Conservation (phyloP, 2,888 invertebrate genomes). For the Macrosiphum euphorbiae region DNA sequence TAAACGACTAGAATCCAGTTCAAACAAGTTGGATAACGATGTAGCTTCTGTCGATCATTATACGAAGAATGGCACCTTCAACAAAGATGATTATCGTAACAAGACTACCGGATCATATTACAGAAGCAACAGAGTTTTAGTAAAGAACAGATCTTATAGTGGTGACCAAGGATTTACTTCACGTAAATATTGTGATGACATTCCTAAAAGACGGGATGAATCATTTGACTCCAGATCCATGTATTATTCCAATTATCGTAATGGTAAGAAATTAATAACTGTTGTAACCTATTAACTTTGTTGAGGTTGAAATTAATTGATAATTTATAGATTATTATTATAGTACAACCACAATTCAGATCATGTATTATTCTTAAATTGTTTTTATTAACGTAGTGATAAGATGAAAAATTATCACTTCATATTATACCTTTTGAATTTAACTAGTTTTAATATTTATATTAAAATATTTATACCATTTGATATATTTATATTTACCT, state of each 20-base stretch:
- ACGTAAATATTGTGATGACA: slow-evolving; percentile 50
- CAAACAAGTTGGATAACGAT: slow-evolving; percentile 27
- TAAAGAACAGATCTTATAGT: slow-evolving; percentile 46
- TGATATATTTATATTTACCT: neutral
- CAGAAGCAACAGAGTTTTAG: slow-evolving; percentile 27
- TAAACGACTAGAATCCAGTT: slow-evolving; percentile 30
- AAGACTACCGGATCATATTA: slow-evolving; percentile 45
- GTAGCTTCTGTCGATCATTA: slow-evolving; percentile 28
- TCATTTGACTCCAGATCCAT: slow-evolving; percentile 40
- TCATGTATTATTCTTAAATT: neutral
- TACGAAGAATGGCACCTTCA: slow-evolving; percentile 43
- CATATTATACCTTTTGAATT: neutral
- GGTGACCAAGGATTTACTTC: slow-evolving; percentile 45
- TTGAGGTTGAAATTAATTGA: neutral
- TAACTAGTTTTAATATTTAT: neutral
- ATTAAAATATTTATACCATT: neutral
- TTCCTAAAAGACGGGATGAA: slow-evolving; percentile 53
- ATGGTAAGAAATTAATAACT: slow-evolving; percentile 36
- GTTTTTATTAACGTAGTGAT: neutral
- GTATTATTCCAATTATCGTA: slow-evolving; percentile 56
- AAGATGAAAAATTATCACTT: neutral
- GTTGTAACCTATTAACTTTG: neutral
- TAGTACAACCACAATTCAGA: neutral
- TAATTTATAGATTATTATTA: neutral
- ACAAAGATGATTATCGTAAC: slow-evolving; percentile 54